These are phyloP conservation scores for Stercorarius parasiticus DNA, from an alignment of 2,113 vertebrate genomes.

Conservation along the genomic window DNA sequence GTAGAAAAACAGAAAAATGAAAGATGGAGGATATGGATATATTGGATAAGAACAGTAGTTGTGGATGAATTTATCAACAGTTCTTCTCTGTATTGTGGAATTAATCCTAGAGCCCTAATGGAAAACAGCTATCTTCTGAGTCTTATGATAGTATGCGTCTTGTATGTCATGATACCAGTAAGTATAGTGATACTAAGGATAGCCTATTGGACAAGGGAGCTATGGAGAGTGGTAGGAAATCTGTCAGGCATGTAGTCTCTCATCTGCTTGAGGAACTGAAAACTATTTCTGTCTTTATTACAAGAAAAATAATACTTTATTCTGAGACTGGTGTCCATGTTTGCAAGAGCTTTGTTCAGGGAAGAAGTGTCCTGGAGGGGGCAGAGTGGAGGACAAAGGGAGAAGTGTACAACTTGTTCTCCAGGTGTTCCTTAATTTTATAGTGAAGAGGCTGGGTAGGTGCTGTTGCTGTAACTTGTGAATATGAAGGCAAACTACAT, in stretches of 20 bases:
- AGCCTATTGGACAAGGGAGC: not conserved
- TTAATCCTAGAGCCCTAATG: not conserved
- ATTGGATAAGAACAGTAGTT: not conserved
- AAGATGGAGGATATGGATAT: not conserved
- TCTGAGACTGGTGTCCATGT: not conserved
- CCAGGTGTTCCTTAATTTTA: not conserved
- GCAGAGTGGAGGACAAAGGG: not conserved
- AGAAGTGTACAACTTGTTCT: not conserved
- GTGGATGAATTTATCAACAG: not conserved
- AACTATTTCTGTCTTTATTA: not conserved
- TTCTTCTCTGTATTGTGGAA: not conserved
- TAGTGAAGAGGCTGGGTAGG: not conserved
- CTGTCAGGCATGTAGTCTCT: not conserved
- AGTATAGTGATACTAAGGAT: not conserved
- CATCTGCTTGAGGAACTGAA: not conserved
- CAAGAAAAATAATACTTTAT: not conserved
- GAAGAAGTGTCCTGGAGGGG: not conserved
- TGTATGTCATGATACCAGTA: not conserved
- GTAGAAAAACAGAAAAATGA: not conserved
- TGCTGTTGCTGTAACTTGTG: not conserved
- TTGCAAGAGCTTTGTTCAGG: not conserved
- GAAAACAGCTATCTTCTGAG: not conserved
- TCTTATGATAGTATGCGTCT: not conserved
- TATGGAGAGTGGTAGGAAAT: not conserved
- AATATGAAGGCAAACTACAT: not conserved